Base-by-base conservation (phyloP, 2,888 invertebrate genomes). In the Pachydiplax longipennis region DNA sequence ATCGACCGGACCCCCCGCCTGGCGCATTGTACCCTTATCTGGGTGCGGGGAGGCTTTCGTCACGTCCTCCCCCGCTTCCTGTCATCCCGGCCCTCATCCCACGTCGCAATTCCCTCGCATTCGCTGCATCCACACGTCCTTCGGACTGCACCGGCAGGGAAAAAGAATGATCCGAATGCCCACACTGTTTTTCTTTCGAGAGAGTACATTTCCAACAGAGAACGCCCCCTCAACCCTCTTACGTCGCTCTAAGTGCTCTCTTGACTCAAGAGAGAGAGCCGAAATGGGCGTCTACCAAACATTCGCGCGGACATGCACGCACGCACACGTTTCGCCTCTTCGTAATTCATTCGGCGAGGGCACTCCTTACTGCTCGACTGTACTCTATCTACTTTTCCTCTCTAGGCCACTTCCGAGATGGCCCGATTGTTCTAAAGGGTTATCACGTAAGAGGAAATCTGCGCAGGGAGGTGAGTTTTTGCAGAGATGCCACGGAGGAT, bases 61-160 rank as follows among this genome's bases (percentile, higher is more conserved):
- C 83, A 83, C 83, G 83, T 83, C 83, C 65, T 65, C n/a, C 65
- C 65, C 65, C 65, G 65, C 65, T n/a, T n/a, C 65, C 65, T n/a
- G 5, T 2, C 25, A 10, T 25, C 18, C 22, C 12, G n/a, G n/a
- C 65, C n/a, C 65, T n/a, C 25, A 8, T 22, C 65, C 65, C 65
- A 65, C 25, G 22, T 10, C 65, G 6, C 65, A 65, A n/a, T 65
- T 65, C 12, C 65, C 22, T 65, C 25, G 65, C n/a, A 65, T 65
- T 2, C 73, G 25, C 73, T 73, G 73, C 73, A 31, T 73, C 73
- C 73, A 73, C 25, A 73, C 73, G 15, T 31, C 25, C 73, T 15
- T 31, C 25, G 73, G 73, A 73, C 73, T 53, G 53, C 53, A 53
- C 18, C 53, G 53, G 73, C 25, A 73, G 13, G 73, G 12, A 73